These are phyloP conservation scores for Takifugu bimaculatus DNA, from an alignment of 2,113 vertebrate genomes.

Conservation along the genomic window DNA sequence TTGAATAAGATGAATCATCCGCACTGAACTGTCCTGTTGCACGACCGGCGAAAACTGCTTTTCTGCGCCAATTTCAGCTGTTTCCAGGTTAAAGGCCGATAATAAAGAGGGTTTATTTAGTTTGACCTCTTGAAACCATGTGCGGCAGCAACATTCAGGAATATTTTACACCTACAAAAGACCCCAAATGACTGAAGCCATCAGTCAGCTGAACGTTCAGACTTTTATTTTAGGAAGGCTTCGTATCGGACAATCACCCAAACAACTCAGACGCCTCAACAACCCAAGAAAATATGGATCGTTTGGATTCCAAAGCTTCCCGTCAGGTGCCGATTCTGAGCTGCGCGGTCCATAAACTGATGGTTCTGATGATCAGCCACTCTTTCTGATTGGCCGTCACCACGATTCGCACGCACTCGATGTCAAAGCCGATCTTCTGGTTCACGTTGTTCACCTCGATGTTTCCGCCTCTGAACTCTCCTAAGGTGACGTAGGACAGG, in stretches of 20 bases:
- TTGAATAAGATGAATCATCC: neutral
- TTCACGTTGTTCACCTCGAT: slow-evolving; percentile 86
- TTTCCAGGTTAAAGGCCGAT: neutral
- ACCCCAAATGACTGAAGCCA: no score
- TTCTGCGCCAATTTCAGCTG: neutral
- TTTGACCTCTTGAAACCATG: no score
- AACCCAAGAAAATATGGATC: slow-evolving; percentile 63
- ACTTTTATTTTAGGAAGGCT: slow-evolving; percentile 33
- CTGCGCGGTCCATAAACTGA: slow-evolving; percentile 89
- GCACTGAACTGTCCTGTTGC: neutral
- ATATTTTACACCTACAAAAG: no score
- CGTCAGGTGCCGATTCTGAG: slow-evolving; percentile 5
- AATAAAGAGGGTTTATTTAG: neutral
- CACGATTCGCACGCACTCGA: slow-evolving; percentile 87
- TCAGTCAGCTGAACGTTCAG: slow-evolving; percentile 33
- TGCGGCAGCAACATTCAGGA: no score
- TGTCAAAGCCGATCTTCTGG: slow-evolving; percentile 87
- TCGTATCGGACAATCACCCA: slow-evolving; percentile 31
- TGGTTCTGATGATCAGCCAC: slow-evolving; percentile 91
- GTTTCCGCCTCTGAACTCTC: slow-evolving; percentile 88
- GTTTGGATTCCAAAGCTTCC: slow-evolving; percentile 25
- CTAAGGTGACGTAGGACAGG: slow-evolving; percentile 82
- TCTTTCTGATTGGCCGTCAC: slow-evolving; percentile 89
- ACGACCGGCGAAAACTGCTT: slow-evolving; percentile 1
- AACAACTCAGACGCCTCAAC: slow-evolving; percentile 28